Conservation (phyloP, 2,888 invertebrate genomes). For the Ornithoptera priamus region DNA sequence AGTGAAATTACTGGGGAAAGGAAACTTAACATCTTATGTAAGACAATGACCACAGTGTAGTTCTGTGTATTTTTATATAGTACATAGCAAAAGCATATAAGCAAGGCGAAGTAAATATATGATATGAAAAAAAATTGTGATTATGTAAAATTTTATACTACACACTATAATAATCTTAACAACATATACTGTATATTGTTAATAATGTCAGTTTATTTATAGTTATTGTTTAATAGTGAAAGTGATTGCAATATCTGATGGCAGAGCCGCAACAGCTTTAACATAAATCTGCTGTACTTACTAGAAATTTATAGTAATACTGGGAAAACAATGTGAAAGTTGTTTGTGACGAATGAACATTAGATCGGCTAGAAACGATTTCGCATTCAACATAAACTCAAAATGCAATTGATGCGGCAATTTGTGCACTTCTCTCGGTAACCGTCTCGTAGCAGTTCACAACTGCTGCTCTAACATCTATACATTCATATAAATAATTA, state of each 20-base stretch:
- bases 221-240: conserved; percentile 13
- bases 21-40: too few species aligned
- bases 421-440: background rate
- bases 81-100: too few species aligned
- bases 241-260: conserved; percentile 14
- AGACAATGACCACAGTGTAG: too few species aligned
- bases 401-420: conserved; percentile 1
- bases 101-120: too few species aligned
- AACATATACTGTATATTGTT: background rate
- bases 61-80: too few species aligned
- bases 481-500: background rate
- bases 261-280: conserved; percentile 9
- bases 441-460: background rate
- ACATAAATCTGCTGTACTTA: conserved; percentile 12
- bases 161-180: background rate
- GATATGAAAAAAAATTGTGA: too few species aligned
- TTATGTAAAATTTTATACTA: too few species aligned
- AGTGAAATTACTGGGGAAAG: too few species aligned
- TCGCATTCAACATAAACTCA: conserved; percentile 11
- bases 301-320: conserved; percentile 19
- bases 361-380: conserved; percentile 16
- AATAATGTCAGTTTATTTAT: background rate
- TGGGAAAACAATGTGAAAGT: conserved; percentile 29
- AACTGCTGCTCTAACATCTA: background rate
- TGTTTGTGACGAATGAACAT: conserved; percentile 25